These are phyloP conservation scores for Bubo bubo DNA, from an alignment of 2,113 vertebrate genomes.

Conservation along the genomic window DNA sequence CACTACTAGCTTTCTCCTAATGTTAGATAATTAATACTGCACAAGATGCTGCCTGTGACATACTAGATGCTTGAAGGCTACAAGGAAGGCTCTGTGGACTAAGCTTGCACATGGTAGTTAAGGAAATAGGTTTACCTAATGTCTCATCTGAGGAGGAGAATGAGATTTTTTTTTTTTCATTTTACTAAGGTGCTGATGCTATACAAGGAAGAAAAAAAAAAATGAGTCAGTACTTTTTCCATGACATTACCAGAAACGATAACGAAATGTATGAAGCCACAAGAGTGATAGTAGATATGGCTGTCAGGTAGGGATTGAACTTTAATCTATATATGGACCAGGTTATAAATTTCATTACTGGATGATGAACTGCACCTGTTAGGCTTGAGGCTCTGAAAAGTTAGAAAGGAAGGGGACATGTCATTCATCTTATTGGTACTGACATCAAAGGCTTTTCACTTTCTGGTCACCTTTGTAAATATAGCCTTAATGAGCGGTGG, in stretches of 20 bases:
- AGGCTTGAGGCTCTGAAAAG: neutral
- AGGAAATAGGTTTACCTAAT: neutral
- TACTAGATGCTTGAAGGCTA: neutral
- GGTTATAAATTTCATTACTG: constrained; percentile 27
- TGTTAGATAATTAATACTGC: neutral
- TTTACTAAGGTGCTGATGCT: neutral
- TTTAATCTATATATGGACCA: neutral
- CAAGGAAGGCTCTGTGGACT: neutral
- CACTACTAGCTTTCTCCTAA: neutral
- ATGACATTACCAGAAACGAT: neutral
- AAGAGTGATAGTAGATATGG: neutral
- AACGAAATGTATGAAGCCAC: neutral
- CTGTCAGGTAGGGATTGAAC: constrained; percentile 18
- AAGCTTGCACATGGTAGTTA: neutral
- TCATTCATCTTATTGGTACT: neutral
- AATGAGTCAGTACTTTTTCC: neutral
- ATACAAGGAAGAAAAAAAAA: neutral
- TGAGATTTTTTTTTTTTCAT: neutral
- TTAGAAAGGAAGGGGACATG: neutral
- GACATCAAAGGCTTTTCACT: constrained; percentile 45
- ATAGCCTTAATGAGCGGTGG: neutral
- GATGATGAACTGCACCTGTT: constrained; percentile 29
- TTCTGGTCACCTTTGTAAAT: constrained; percentile 18
- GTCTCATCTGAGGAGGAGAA: neutral
- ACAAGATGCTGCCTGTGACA: neutral